Conservation (phyloP, 2,113 vertebrate genomes). For the Oostethus manadensis region DNA sequence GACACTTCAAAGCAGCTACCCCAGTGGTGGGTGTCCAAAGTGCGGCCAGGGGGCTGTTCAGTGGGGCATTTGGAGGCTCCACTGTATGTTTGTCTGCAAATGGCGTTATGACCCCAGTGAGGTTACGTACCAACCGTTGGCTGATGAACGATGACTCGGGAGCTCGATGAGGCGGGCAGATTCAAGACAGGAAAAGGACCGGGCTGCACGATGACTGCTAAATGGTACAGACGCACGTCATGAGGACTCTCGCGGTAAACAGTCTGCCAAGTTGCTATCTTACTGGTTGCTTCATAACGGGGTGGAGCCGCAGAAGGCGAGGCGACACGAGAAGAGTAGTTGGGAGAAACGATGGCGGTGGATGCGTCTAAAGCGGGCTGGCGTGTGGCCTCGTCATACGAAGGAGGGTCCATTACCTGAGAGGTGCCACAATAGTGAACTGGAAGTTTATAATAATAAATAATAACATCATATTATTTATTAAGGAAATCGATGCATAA, state of each 20-base stretch:
- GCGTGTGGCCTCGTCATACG: slow-evolving; percentile 44
- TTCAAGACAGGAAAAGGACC: slow-evolving; percentile 48
- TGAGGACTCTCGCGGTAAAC: not conserved
- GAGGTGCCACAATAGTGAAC: too few relatives aligned
- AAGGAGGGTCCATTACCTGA: slow-evolving; percentile 60
- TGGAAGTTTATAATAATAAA: too few relatives aligned
- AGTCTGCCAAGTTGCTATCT: not conserved
- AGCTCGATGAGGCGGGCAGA: slow-evolving; percentile 6
- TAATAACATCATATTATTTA: too few relatives aligned
- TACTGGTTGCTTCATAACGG: slow-evolving; percentile 54
- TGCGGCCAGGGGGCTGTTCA: too few relatives aligned
- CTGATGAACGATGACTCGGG: not conserved
- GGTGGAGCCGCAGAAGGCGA: slow-evolving; percentile 42
- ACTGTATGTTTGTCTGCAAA: too few relatives aligned
- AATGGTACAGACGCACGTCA: not conserved
- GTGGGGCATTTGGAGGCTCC: too few relatives aligned
- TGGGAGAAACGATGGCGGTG: not conserved
- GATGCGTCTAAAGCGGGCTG: slow-evolving; percentile 6
- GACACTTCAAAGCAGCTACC: too few relatives aligned
- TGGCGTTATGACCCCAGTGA: not conserved
- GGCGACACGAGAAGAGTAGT: slow-evolving; percentile 4
- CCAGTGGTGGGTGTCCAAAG: too few relatives aligned
- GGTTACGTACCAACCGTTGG: not conserved
- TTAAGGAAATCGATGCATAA: too few relatives aligned
- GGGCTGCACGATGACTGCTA: slow-evolving; percentile 9